Base-by-base conservation (phyloP, 92 coral and sea anemone genomes). In the Metridium senile region DNA sequence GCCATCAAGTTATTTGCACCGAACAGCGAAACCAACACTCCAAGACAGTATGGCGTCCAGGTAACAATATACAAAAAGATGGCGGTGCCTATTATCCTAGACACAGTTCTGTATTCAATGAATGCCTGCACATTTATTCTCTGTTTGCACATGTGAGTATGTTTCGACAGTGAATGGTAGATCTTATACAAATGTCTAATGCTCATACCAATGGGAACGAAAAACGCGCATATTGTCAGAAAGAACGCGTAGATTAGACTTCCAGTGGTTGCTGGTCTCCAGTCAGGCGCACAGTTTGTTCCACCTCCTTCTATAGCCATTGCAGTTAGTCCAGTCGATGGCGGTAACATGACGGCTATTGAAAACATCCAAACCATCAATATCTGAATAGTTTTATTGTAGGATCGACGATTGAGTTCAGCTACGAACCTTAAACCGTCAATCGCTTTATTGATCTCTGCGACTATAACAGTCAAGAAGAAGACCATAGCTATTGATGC, bases 211-310 rank as follows among this genome's bases (percentile, higher is more conserved):
- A 74, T 63, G 10, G 86, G 86, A 17, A 82, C 20, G 23, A 82
- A 43, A 65, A 82, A 82, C 2, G 75, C 74, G 1, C 31, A 25
- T 0, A 27, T 27, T 54, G 81, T 74, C 18, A 82, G 61, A 1
- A 58, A 2, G 33, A 74, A 13, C 32, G 79, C 81, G 39, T 82
- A 82, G 32, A 33, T 34, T 0, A 74, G 27, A 20, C 74, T 79
- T 53, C 33, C 46, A 20, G 69, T 68, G 29, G 16, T 45, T 2
- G 47, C 33, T 13, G 85, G 68, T 13, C 79, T 76, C 89, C 89
- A 85, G 68, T 85, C 66, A 0, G 89, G 89, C 1, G 85, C 89
- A 69, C 89, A 85, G 28, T 85, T 74, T 1, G 84, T 79, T 16
- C 57, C 52, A 1, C 84, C 89, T 0, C 80, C 85, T 32, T 85